phyloP scores from a whole-genome alignment of 2,888 invertebrate species.

The Globia sparganii region DNA sequence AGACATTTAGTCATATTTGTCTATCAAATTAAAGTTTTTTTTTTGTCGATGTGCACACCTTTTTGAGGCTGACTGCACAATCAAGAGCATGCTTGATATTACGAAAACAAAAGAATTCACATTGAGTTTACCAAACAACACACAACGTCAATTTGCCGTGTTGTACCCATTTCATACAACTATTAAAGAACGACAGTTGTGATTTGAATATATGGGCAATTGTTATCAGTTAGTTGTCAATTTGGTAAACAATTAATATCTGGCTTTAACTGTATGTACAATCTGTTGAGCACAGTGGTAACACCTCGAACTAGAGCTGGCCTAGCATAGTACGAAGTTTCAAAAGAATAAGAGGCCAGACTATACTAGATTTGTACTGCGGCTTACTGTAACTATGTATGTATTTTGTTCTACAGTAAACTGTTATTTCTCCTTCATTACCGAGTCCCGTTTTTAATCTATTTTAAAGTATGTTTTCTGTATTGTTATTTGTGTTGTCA shows the following conservation, averaged over 20 bases:
- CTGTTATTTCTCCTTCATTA: neutral
- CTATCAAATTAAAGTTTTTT: neutral
- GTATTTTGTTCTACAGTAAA: neutral
- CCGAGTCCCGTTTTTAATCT: neutral
- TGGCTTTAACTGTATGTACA: neutral
- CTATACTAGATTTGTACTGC: neutral
- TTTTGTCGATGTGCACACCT: neutral
- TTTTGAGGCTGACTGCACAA: no score
- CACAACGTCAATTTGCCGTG: neutral
- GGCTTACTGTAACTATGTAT: neutral
- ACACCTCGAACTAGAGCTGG: neutral
- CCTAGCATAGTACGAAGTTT: neutral
- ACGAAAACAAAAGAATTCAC: neutral
- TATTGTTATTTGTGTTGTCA: neutral
- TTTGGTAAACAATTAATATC: no score
- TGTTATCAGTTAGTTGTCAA: no score
- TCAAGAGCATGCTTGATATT: neutral
- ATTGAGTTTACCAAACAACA: neutral
- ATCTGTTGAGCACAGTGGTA: neutral
- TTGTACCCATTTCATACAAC: no score
- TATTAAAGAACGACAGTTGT: neutral
- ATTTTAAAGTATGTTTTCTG: conserved; percentile 34
- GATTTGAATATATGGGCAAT: neutral
- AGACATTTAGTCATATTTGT: neutral
- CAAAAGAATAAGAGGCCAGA: neutral